Conservation (phyloP, 2,113 vertebrate species). For the Toxotes chatareus region DNA sequence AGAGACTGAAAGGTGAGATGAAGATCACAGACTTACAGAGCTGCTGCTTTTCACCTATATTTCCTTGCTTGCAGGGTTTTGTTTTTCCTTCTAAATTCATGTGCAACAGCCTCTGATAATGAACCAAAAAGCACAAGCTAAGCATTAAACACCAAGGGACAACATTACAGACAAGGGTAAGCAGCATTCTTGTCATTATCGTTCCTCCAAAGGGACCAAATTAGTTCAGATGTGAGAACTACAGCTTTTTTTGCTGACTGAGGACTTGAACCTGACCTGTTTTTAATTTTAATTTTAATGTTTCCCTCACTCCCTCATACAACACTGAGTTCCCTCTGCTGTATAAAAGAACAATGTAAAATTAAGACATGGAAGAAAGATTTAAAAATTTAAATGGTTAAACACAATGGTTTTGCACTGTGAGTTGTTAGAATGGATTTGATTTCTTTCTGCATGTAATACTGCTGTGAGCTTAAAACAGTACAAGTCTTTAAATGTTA, state of each 20-base stretch:
- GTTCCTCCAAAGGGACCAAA: background rate
- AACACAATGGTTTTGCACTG: background rate
- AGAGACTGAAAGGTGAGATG: constrained; percentile 45
- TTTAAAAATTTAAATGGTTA: constrained; percentile 4
- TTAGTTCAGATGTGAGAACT: background rate
- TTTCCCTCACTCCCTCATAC: background rate
- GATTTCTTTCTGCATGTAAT: constrained; percentile 1
- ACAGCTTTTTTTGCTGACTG: background rate
- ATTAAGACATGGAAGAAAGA: background rate
- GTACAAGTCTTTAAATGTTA: constrained; percentile 24
- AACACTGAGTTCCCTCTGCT: background rate
- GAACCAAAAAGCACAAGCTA: background rate
- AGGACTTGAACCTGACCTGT: background rate
- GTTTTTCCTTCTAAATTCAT: background rate
- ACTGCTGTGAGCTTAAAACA: constrained; percentile 12
- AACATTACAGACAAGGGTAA: background rate
- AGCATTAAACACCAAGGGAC: background rate
- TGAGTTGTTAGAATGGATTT: constrained; percentile 4
- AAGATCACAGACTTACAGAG: constrained; percentile 27
- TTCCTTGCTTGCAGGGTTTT: background rate
- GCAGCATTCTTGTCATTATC: background rate
- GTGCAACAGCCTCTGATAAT: background rate
- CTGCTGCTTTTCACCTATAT: background rate
- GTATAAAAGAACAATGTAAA: background rate
- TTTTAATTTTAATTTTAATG: background rate